These are phyloP conservation scores for human DNA, from an alignment of 2,113 vertebrate genomes.

Conservation along the genomic window DNA sequence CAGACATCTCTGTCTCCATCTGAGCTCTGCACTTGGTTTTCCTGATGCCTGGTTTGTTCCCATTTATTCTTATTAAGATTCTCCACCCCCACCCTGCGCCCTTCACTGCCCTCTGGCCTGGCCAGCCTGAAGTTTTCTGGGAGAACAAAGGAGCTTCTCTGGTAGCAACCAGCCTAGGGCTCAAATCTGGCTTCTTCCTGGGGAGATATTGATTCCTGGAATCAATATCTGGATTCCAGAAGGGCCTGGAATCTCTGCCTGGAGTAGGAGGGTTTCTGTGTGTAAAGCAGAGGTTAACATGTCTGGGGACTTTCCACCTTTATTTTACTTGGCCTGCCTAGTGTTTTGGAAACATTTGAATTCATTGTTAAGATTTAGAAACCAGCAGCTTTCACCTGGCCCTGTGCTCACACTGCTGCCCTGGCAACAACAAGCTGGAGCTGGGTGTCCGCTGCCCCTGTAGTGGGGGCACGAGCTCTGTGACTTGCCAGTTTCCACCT, in stretches of 20 bases:
- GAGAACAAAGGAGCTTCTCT: background rate
- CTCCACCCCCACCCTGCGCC: background rate
- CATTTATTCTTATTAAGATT: background rate
- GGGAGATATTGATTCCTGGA: background rate
- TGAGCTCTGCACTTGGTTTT: background rate
- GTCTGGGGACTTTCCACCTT: background rate
- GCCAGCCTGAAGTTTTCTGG: background rate
- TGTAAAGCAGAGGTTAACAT: background rate
- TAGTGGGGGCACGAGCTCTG: too few relatives aligned
- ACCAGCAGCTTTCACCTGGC: background rate
- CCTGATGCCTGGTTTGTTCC: background rate
- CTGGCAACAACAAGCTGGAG: background rate
- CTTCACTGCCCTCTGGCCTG: background rate
- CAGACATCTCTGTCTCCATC: background rate
- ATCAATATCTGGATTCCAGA: too few relatives aligned
- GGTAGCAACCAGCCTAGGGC: background rate
- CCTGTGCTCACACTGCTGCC: background rate
- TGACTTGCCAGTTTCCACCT: background rate
- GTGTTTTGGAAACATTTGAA: background rate
- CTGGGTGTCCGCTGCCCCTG: background rate
- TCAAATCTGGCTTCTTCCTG: background rate
- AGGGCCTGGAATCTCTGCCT: background rate
- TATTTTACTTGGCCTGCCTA: background rate
- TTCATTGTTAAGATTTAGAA: background rate
- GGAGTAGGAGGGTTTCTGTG: accelerated